Evolutionary conservation across 2,113 vertebrate species (phyloP).

Genomic region (Halcyon malimbica): DNA sequence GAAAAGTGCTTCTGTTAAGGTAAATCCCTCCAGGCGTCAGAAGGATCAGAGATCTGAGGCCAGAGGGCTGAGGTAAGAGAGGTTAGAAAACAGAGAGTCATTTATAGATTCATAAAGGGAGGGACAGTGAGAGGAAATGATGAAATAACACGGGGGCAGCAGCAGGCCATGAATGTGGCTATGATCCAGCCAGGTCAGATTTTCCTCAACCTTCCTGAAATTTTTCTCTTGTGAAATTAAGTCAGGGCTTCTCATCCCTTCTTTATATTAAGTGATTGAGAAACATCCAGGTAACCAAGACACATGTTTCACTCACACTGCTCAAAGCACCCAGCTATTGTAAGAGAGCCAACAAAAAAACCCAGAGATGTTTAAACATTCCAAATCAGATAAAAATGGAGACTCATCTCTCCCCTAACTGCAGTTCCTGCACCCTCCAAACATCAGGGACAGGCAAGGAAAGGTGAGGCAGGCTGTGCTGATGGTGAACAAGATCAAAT

Average conservation of each 20-base stretch:
- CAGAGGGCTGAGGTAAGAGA: not conserved
- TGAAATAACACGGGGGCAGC: not conserved
- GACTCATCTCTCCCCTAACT: not conserved
- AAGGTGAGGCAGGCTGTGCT: not conserved
- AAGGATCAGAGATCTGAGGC: not conserved
- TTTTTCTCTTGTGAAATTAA: not conserved
- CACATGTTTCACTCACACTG: not conserved
- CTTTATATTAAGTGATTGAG: not conserved
- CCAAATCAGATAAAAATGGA: not conserved
- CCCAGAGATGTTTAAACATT: not conserved
- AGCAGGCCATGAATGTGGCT: not conserved
- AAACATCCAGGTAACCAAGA: not conserved
- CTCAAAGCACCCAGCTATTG: not conserved
- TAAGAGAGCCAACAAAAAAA: not conserved
- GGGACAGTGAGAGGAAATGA: not conserved
- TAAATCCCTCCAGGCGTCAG: slow-evolving; percentile 13
- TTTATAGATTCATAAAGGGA: not conserved
- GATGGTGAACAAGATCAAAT: not conserved
- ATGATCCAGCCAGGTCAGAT: not conserved
- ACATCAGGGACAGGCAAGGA: not conserved
- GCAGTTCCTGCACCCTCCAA: not conserved
- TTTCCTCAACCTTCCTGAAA: not conserved
- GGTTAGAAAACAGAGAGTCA: not conserved
- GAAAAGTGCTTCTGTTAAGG: slow-evolving; percentile 61
- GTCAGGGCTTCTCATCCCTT: not conserved